A percentile compares a stretch with the other conserved stretches of the same genome.
Evolutionary conservation across 2,888 invertebrate species (phyloP).

Genomic region (Notodonta ziczac): DNA sequence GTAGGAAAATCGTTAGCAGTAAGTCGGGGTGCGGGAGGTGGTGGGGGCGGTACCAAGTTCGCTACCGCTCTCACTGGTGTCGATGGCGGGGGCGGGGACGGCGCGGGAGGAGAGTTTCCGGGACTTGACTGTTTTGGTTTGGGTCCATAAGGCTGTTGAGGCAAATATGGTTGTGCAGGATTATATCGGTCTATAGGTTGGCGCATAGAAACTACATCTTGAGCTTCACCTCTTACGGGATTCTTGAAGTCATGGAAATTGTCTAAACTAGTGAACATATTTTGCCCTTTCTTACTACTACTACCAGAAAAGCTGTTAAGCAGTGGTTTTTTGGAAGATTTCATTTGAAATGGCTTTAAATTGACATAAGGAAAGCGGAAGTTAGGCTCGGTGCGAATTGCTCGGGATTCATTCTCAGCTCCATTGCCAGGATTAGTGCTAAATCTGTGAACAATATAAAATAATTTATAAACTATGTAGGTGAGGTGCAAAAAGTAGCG

Average conservation of each 20-base stretch:
- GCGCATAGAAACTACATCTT: conserved; percentile 56
- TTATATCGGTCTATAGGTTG: conserved; percentile 75
- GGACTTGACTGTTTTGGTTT: conserved; percentile 63
- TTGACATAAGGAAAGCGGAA: conserved; percentile 75
- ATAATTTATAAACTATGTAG: neutral
- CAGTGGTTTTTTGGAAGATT: conserved; percentile 55
- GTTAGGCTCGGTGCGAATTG: conserved; percentile 73
- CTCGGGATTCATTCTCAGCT: conserved; percentile 78
- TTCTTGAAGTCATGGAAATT: conserved; percentile 64
- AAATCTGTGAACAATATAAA: conserved; percentile 61
- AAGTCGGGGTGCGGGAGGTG: conserved; percentile 34
- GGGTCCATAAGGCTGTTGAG: conserved; percentile 60
- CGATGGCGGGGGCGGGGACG: conserved; percentile 69
- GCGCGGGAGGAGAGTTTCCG: conserved; percentile 47
- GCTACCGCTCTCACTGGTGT: conserved; percentile 41
- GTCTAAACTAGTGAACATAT: conserved; percentile 67
- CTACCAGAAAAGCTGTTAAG: conserved; percentile 26
- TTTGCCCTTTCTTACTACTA: conserved; percentile 62
- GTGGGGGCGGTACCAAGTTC: conserved; percentile 38
- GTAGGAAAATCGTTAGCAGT: conserved; percentile 64
- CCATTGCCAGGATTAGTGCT: conserved; percentile 67
- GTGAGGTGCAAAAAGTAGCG: too few species aligned
- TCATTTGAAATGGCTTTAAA: conserved; percentile 76
- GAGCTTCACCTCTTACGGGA: conserved; percentile 75
- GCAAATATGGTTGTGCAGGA: conserved; percentile 79